These are phyloP conservation scores for Gymnocypris eckloni DNA, from an alignment of 2,797 vertebrate species.

Conservation along the genomic window DNA sequence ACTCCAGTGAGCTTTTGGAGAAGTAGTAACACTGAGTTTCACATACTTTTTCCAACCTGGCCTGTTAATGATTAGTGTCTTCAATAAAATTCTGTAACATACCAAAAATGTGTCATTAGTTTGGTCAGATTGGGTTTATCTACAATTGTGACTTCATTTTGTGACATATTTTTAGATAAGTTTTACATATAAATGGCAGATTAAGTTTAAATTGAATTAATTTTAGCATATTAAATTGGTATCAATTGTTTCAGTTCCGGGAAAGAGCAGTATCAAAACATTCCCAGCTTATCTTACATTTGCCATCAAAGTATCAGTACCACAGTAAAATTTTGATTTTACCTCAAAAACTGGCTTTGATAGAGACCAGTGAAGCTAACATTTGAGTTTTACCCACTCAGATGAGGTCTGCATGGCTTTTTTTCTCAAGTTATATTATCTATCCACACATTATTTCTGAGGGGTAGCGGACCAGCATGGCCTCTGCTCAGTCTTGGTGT, in stretches of 20 bases:
- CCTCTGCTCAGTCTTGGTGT: conserved; percentile 50
- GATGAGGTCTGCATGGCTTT: neutral
- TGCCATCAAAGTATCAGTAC: neutral
- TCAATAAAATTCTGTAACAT: neutral
- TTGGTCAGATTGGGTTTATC: neutral
- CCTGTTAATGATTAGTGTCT: neutral
- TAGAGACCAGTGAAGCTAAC: neutral
- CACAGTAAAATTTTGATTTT: neutral
- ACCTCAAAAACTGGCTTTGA: neutral
- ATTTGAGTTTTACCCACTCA: neutral
- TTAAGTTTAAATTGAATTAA: neutral
- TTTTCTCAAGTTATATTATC: neutral
- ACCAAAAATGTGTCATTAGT: neutral
- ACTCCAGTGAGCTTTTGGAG: neutral
- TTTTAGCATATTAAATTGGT: neutral
- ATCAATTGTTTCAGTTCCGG: neutral
- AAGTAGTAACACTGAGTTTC: neutral
- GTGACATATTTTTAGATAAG: neutral
- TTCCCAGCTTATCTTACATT: neutral
- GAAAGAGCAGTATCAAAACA: neutral
- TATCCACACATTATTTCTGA: conserved; percentile 22
- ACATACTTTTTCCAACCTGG: neutral
- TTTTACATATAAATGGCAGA: neutral
- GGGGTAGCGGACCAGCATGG: conserved; percentile 10
- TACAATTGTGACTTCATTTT: neutral